Percentiles rank a stretch among this genome's conserved stretches.
Conservation (phyloP, 64 coral and sea anemone species). For the Porites australiensis region DNA sequence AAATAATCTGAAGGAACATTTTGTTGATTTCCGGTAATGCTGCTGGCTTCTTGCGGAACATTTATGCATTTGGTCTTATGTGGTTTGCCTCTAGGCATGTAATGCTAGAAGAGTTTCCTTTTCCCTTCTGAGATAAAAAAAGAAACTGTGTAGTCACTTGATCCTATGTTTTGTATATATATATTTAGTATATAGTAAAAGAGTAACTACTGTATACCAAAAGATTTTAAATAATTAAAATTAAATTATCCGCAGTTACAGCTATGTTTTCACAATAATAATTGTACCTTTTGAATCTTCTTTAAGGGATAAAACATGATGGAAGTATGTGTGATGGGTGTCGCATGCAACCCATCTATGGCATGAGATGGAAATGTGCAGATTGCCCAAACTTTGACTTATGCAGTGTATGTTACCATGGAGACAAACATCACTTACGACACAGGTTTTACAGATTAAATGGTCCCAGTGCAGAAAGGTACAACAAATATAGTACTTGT, state of each 20-base stretch:
- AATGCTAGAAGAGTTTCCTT: too few relatives aligned
- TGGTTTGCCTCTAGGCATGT: too few relatives aligned
- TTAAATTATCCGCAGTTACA: too few relatives aligned
- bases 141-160: too few relatives aligned
- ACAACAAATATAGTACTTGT: not conserved
- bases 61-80: too few relatives aligned
- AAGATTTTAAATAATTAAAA: too few relatives aligned
- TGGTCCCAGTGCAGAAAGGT: conserved; percentile 87
- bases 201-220: too few relatives aligned
- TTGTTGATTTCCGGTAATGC: not conserved
- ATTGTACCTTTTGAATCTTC: not conserved
- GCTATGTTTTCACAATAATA: too few relatives aligned
- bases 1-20: not conserved
- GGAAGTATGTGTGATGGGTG: conserved; percentile 97
- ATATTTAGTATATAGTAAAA: too few relatives aligned
- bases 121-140: too few relatives aligned
- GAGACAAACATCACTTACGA: conserved; percentile 90
- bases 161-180: too few relatives aligned
- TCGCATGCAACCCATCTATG: conserved; percentile 96
- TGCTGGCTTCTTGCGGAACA: not conserved
- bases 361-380: conserved; percentile 97
- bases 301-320: conserved; percentile 93
- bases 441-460: conserved; percentile 95
- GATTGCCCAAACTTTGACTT: conserved; percentile 96
- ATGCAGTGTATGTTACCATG: conserved; percentile 97